Percentiles rank a stretch among this genome's conserved stretches.
Conservation (phyloP, 2,888 invertebrate genomes). For the Strigamia transsilvanica region DNA sequence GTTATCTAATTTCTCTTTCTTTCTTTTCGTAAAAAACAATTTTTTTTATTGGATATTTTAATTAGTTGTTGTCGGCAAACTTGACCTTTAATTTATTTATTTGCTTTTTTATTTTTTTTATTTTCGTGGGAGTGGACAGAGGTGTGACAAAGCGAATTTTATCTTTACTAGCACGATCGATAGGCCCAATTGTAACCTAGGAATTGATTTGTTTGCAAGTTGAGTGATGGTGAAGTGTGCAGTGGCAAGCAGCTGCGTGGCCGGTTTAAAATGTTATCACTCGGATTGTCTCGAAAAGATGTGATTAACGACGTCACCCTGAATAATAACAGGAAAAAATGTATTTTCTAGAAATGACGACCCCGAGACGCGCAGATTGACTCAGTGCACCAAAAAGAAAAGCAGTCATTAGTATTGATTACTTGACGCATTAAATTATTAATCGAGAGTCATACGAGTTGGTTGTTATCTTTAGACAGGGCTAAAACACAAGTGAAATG, state of each 20-base stretch:
- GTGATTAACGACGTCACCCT: slow-evolving; percentile 3
- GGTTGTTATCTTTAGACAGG: slow-evolving; percentile 12
- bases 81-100: too few relatives aligned
- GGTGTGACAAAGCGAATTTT: slow-evolving; percentile 30
- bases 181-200: slow-evolving; percentile 11
- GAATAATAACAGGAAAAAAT: neutral
- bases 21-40: too few relatives aligned
- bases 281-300: slow-evolving; percentile 15
- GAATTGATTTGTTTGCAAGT: slow-evolving; percentile 26
- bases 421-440: slow-evolving; percentile 10
- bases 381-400: neutral
- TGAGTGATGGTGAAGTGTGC: slow-evolving; percentile 23
- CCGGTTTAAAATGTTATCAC: slow-evolving; percentile 14
- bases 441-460: slow-evolving; percentile 1
- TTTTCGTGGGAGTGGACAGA: neutral
- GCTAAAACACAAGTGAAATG: neutral
- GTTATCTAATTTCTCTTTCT: too few relatives aligned
- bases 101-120: too few relatives aligned
- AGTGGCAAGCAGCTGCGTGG: slow-evolving; percentile 10
- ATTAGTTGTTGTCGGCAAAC: too few relatives aligned
- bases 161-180: neutral
- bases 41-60: too few relatives aligned
- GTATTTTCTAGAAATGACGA: slow-evolving; percentile 1
- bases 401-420: slow-evolving; percentile 30
- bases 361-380: neutral